phyloP scores from a whole-genome alignment of 2,797 vertebrate species.

The Perodicticus potto region DNA sequence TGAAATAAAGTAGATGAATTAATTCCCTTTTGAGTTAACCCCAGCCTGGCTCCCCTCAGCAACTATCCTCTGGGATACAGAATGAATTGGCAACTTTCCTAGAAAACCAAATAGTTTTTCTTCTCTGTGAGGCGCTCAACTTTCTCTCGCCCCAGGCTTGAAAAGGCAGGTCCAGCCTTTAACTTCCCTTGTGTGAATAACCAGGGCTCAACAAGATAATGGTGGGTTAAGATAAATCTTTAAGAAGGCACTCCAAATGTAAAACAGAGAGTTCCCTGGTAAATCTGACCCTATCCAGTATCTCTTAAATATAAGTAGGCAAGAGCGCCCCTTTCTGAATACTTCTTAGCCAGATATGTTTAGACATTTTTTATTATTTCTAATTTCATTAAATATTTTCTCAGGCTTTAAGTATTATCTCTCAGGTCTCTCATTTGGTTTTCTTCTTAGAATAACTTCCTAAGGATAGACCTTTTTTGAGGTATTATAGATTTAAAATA shows the following conservation, averaged over 20 bases:
- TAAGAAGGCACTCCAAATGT: neutral
- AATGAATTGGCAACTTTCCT: conserved; percentile 75
- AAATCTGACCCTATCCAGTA: conserved; percentile 17
- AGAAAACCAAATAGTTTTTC: conserved; percentile 84
- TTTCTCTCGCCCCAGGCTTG: conserved; percentile 84
- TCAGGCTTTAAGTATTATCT: conserved; percentile 11
- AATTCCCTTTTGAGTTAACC: conserved; percentile 81
- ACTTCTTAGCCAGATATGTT: neutral
- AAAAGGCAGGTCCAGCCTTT: conserved; percentile 81
- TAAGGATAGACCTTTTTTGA: conserved; percentile 21
- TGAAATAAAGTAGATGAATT: conserved; percentile 74
- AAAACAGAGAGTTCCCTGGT: neutral
- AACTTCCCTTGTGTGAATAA: conserved; percentile 61
- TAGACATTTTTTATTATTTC: conserved; percentile 23
- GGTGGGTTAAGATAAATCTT: conserved; percentile 70
- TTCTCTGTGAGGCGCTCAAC: conserved; percentile 80
- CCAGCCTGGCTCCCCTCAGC: conserved; percentile 62
- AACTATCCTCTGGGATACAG: conserved; percentile 75
- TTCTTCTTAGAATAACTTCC: neutral
- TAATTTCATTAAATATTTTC: conserved; percentile 12
- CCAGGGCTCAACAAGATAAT: conserved; percentile 80
- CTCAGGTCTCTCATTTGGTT: neutral
- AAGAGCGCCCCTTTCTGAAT: neutral
- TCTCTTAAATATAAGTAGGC: conserved; percentile 31
- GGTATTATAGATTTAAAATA: conserved; percentile 23